phyloP scores from a whole-genome alignment of 2,113 vertebrate species.

The Eulemur rufifrons region DNA sequence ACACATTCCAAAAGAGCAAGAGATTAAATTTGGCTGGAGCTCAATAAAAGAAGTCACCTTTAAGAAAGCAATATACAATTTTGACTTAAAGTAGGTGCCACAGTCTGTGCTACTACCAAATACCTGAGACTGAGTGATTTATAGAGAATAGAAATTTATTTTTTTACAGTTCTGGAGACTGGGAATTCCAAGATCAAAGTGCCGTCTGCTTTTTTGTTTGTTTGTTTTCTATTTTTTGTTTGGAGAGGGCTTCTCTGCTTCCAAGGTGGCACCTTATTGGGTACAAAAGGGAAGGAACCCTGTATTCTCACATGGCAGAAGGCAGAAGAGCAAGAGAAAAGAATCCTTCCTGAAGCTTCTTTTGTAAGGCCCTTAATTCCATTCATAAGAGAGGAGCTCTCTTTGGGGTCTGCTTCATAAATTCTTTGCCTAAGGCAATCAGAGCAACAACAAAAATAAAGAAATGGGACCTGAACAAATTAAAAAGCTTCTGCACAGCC shows the following conservation, averaged over 20 bases:
- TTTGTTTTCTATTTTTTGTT: fast-evolving
- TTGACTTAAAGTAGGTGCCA: background rate
- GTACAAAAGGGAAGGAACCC: background rate
- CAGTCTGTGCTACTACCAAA: background rate
- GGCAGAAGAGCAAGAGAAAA: background rate
- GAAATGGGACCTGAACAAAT: too few species aligned
- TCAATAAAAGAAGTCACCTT: background rate
- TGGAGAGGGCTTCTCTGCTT: background rate
- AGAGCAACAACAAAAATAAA: too few species aligned
- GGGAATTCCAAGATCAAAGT: background rate
- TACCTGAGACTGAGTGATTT: background rate
- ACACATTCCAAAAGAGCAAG: background rate
- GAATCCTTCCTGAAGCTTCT: background rate
- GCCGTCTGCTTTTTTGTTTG: fast-evolving
- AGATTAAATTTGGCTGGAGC: background rate
- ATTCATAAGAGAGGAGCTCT: background rate
- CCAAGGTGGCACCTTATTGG: too few species aligned
- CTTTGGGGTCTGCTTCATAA: too few species aligned
- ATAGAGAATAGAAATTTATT: background rate
- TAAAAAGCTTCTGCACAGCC: too few species aligned
- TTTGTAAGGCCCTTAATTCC: background rate
- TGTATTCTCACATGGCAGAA: background rate
- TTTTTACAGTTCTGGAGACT: background rate
- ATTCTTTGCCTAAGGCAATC: too few species aligned
- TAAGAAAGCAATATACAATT: background rate